These are phyloP conservation scores for Trachymyrmex septentrionalis DNA, from an alignment of 1,140 invertebrate species.

Conservation along the genomic window DNA sequence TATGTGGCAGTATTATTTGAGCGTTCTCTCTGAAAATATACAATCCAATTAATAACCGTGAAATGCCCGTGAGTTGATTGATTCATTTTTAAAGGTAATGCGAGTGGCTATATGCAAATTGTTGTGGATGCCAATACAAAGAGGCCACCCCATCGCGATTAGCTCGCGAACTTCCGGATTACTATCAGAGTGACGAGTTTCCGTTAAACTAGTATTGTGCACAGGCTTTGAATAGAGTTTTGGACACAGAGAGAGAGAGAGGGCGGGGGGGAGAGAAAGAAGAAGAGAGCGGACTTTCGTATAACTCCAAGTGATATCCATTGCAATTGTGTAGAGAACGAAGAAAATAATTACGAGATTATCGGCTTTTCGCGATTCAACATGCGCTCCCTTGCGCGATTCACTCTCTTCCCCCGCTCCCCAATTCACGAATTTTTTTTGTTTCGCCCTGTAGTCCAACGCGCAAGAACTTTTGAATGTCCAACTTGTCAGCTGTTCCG, in stretches of 20 bases:
- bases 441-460: not conserved
- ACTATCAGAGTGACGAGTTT: constrained; percentile 38
- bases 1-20: not conserved
- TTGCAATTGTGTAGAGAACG: not conserved
- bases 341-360: constrained; percentile 51
- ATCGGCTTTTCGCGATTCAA: not conserved
- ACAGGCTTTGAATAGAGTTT: constrained; percentile 20
- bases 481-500: constrained; percentile 1
- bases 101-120: constrained; percentile 42
- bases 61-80: constrained; percentile 15
- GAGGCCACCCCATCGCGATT: constrained; percentile 43
- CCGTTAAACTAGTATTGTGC: constrained; percentile 20
- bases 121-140: constrained; percentile 15
- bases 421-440: constrained; percentile 23
- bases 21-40: constrained; percentile 17
- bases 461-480: constrained; percentile 9
- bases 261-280: not conserved
- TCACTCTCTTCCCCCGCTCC: not conserved
- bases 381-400: too few relatives aligned
- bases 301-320: not conserved
- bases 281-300: constrained; percentile 11
- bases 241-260: constrained; percentile 51
- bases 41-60: constrained; percentile 39
- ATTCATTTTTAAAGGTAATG: constrained; percentile 41
- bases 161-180: constrained; percentile 43